These are phyloP conservation scores for Orchesellides sinensis DNA, from an alignment of 2,888 invertebrate genomes.

Conservation along the genomic window DNA sequence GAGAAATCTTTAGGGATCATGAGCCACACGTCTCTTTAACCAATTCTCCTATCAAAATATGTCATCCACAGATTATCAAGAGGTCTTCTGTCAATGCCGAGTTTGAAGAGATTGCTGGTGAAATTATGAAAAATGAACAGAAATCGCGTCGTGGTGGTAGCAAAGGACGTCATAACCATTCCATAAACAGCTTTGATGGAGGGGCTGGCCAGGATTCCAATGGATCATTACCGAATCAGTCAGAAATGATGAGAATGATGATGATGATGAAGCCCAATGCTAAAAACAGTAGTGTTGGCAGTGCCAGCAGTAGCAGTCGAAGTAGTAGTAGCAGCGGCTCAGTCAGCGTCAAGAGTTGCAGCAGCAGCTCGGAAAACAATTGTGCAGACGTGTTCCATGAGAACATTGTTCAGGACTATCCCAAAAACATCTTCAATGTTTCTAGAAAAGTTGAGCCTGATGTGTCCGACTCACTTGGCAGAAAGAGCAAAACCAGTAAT, in stretches of 20 bases:
- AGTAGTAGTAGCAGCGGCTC: conserved; percentile 66
- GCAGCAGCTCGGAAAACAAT: conserved; percentile 52
- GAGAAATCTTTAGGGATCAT: conserved; percentile 2
- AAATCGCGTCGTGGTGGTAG: conserved; percentile 20
- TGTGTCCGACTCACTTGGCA: not conserved
- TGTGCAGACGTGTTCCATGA: conserved; percentile 57
- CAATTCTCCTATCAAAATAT: conserved; percentile 41
- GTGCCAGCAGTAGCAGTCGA: conserved; percentile 57
- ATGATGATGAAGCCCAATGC: conserved; percentile 67
- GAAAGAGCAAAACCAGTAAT: not conserved
- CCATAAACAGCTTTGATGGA: not conserved
- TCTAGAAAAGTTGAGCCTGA: too few relatives aligned
- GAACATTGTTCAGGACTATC: conserved; percentile 56
- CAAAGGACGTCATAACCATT: conserved; percentile 29
- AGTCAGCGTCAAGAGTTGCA: conserved; percentile 49
- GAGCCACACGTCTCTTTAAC: conserved; percentile 4
- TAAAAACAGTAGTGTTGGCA: conserved; percentile 40
- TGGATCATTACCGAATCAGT: conserved; percentile 51
- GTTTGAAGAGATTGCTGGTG: conserved; percentile 49
- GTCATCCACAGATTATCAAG: conserved; percentile 27
- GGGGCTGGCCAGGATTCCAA: not conserved
- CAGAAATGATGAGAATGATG: conserved; percentile 65
- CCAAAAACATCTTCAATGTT: conserved; percentile 49
- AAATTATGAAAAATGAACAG: conserved; percentile 25
- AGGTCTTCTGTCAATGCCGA: conserved; percentile 34